Evolutionary conservation across 2,113 vertebrate genomes (phyloP).

Genomic region (Fulica atra): DNA sequence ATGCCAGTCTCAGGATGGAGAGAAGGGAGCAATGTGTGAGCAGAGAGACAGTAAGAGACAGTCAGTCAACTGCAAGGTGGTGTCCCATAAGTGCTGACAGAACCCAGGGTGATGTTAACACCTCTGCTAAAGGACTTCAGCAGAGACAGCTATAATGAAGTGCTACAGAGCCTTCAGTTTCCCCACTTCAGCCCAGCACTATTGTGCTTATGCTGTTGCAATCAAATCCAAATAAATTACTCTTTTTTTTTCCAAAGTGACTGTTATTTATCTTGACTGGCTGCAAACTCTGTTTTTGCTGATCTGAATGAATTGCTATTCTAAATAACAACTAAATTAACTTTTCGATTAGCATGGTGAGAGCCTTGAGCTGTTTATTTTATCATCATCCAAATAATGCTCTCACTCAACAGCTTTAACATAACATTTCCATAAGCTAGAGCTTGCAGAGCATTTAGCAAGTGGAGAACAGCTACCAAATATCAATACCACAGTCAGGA

Average conservation of each 20-base stretch:
- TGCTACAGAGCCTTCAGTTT: background rate
- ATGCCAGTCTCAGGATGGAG: background rate
- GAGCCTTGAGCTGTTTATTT: slow-evolving; percentile 35
- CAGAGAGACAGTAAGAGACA: background rate
- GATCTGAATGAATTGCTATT: background rate
- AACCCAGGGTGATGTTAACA: background rate
- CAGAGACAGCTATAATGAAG: background rate
- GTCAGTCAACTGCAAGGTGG: accelerated
- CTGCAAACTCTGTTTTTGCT: background rate
- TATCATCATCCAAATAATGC: background rate
- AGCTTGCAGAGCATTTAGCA: background rate
- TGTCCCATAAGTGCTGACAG: background rate
- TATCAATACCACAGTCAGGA: background rate
- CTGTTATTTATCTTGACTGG: slow-evolving; percentile 10
- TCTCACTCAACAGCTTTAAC: slow-evolving; percentile 4
- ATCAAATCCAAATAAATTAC: slow-evolving; percentile 9
- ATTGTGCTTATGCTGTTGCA: background rate
- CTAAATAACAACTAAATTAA: slow-evolving; percentile 55
- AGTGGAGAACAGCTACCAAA: background rate
- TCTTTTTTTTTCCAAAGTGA: background rate
- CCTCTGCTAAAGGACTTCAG: background rate
- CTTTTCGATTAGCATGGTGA: background rate
- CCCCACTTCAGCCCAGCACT: background rate
- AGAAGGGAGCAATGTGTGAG: background rate
- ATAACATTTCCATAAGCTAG: background rate